Base-by-base conservation (phyloP, 2,888 invertebrate species). In the Himalopsyche japonica region DNA sequence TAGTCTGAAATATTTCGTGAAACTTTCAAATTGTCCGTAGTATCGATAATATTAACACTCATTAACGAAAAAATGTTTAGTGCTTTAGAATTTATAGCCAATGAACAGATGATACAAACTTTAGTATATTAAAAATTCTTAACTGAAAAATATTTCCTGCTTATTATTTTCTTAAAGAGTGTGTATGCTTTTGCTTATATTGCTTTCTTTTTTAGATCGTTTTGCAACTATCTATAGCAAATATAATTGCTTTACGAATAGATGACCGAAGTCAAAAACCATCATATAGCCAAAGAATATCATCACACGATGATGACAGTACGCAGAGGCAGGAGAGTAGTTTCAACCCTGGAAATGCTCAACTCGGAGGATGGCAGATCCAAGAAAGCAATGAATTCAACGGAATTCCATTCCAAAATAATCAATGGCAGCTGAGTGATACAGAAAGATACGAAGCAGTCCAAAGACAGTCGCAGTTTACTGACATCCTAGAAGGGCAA, bases 281-380 rank as follows among this genome's bases (percentile, higher is more conserved):
- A 20, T 48, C 47, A 15, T 43, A 47, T 20, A 49, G 32, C 57
- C 81, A 81, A 37, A 64, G 34, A 10, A 24, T 24, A 24, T 76
- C 37, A 18, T 30, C 34, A 15, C 15, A 30, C 24, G 80, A 80
- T 47, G 83, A 34, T 12, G 84, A 76, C 1, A 32, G 30, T 47
- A n/a, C 70, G 4, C 24, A 81, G 18, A 20, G 78, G 20, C 57
- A 80, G 20, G 86, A 86, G 20, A 81, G 70, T 27, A 70, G n/a
- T 47, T 86, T 86, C 57, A 86, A 84, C 47, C 86, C 84, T 18
- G 86, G 86, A 7, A 79, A 79, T 30, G 48, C 86, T 8, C 84
- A 86, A 47, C 79, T 80, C 43, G 86, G 86, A 32, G 86, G 86
- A 20, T 86, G 86, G 86, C 81, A 64, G 24, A 70, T 82, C 32